Conservation (phyloP, 2,113 vertebrate species). For the Aegypius monachus region DNA sequence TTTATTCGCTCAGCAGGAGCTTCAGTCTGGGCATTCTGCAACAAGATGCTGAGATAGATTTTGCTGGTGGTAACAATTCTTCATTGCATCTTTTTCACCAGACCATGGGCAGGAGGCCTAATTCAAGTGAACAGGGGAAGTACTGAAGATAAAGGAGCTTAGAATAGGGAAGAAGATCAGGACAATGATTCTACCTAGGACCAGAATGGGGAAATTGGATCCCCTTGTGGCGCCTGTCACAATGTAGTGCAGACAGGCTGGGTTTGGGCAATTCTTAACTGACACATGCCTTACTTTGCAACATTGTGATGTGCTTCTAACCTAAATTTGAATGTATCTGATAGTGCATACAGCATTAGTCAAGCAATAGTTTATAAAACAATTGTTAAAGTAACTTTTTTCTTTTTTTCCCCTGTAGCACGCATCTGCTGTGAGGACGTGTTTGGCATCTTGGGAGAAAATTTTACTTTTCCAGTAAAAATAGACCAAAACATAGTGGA, state of each 20-base stretch:
- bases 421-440: background rate
- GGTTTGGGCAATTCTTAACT: background rate
- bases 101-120: background rate
- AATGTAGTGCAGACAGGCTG: background rate
- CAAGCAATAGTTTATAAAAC: background rate
- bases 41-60: background rate
- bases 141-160: background rate
- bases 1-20: background rate
- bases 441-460: background rate
- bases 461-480: slow-evolving; percentile 13
- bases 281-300: background rate
- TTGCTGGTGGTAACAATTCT: background rate
- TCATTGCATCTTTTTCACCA: background rate
- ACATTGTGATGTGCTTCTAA: background rate
- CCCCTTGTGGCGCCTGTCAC: background rate
- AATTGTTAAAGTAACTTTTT: background rate
- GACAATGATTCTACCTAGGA: background rate
- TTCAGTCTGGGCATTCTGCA: background rate
- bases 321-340: background rate
- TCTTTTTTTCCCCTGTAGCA: background rate
- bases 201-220: background rate
- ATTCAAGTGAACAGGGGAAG: background rate
- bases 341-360: background rate
- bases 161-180: background rate
- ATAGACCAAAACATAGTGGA: background rate